Conservation (phyloP, 2,113 vertebrate species). For the Chionis minor region DNA sequence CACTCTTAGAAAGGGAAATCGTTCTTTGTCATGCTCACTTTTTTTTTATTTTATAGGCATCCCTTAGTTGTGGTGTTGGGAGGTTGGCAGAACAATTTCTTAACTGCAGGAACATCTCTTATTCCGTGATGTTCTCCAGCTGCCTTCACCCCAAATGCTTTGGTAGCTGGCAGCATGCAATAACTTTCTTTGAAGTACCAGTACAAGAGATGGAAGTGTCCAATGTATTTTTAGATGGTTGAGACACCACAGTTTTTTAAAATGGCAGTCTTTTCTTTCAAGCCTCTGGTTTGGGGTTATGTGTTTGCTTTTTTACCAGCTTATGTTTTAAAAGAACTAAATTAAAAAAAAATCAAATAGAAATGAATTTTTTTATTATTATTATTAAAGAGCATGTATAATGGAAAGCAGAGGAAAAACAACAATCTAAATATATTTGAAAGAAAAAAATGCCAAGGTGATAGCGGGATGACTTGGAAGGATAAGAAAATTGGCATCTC, state of each 20-base stretch:
- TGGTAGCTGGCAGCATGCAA: neutral
- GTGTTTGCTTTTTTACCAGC: neutral
- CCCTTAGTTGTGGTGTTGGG: neutral
- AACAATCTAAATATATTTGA: neutral
- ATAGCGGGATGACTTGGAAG: neutral
- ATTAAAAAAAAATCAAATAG: neutral
- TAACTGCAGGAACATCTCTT: neutral
- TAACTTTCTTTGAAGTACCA: neutral
- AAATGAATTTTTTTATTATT: neutral
- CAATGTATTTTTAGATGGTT: neutral
- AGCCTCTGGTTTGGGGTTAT: neutral
- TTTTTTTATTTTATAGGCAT: neutral
- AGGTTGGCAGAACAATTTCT: neutral
- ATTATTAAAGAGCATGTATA: neutral
- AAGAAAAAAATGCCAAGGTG: neutral
- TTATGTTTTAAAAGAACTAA: neutral
- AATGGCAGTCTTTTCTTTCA: neutral
- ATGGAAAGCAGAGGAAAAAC: neutral
- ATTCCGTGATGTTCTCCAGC: neutral
- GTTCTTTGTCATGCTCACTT: neutral
- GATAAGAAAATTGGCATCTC: neutral
- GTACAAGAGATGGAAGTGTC: neutral
- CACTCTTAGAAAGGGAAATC: neutral
- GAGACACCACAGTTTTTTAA: neutral
- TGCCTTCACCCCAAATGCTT: neutral